Percentiles rank a stretch among this genome's conserved stretches.
phyloP scores from a whole-genome alignment of 2,888 invertebrate genomes.

The Schizotus pectinicornis region DNA sequence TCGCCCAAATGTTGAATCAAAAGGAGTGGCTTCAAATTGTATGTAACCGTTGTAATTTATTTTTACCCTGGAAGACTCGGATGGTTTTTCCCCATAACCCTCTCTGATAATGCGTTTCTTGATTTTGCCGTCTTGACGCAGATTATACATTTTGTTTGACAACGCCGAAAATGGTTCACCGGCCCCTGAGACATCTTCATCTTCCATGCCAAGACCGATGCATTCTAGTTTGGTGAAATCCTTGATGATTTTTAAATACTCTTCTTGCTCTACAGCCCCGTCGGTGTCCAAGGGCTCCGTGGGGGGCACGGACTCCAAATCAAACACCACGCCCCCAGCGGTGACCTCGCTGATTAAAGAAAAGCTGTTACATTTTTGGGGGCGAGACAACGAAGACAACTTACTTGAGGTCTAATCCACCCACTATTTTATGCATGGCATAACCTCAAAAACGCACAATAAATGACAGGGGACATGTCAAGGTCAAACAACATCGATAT shows the following conservation, averaged over 20 bases:
- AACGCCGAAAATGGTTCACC: conserved; percentile 63
- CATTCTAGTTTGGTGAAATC: conserved; percentile 18
- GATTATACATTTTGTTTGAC: conserved; percentile 61
- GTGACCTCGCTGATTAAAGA: conserved; percentile 17
- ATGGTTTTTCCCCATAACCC: conserved; percentile 67
- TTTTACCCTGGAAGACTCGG: conserved; percentile 64
- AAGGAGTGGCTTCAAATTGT: conserved; percentile 74
- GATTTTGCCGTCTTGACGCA: conserved; percentile 63
- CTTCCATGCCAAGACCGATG: background rate
- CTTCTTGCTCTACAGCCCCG: background rate
- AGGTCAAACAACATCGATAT: too few relatives aligned
- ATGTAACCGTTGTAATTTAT: conserved; percentile 76
- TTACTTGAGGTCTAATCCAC: conserved; percentile 13
- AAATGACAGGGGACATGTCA: background rate
- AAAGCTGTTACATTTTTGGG: background rate
- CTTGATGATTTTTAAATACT: conserved; percentile 7
- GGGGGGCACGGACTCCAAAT: conserved; percentile 4
- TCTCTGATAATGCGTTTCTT: conserved; percentile 66
- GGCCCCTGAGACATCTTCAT: background rate
- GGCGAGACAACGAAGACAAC: background rate
- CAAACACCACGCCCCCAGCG: conserved; percentile 17
- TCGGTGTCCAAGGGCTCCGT: background rate
- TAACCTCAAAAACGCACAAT: too few relatives aligned
- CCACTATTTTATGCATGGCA: conserved; percentile 11
- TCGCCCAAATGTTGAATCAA: conserved; percentile 69